Conservation (phyloP, 2,888 invertebrate species). For the Drosophila ezoana region DNA sequence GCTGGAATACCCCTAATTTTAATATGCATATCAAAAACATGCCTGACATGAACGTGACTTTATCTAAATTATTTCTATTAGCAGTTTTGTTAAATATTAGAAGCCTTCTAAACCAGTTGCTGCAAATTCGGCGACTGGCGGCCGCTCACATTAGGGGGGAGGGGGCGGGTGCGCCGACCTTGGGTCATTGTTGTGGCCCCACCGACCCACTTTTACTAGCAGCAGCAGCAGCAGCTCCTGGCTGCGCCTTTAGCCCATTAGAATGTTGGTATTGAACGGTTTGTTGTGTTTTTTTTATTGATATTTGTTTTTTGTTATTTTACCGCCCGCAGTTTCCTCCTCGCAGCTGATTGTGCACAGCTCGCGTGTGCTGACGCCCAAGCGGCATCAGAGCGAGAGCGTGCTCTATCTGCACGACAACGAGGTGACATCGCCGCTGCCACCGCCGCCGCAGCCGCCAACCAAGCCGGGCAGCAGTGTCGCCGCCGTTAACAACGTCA, state of each 20-base stretch:
- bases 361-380: constrained; percentile 91
- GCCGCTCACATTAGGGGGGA: constrained; percentile 45
- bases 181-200: constrained; percentile 56
- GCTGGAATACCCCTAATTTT: constrained; percentile 22
- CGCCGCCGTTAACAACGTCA: constrained; percentile 6
- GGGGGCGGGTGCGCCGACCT: constrained; percentile 45
- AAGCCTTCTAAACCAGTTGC: constrained; percentile 59
- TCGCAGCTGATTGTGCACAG: constrained; percentile 91
- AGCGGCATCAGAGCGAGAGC: constrained; percentile 91
- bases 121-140: constrained; percentile 38
- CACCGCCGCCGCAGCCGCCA: constrained; percentile 44
- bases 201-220: constrained; percentile 70
- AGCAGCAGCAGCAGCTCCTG: constrained; percentile 39
- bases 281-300: neutral
- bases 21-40: constrained; percentile 38
- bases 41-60: constrained; percentile 50
- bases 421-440: constrained; percentile 60
- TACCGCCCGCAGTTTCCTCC: constrained; percentile 83
- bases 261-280: constrained; percentile 33
- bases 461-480: constrained; percentile 27
- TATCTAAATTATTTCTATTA: constrained; percentile 38
- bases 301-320: neutral
- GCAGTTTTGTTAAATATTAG: constrained; percentile 29
- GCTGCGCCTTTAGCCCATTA: constrained; percentile 47
- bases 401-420: constrained; percentile 89